Conservation (phyloP, 2,888 invertebrate species). For the Belgica antarctica region DNA sequence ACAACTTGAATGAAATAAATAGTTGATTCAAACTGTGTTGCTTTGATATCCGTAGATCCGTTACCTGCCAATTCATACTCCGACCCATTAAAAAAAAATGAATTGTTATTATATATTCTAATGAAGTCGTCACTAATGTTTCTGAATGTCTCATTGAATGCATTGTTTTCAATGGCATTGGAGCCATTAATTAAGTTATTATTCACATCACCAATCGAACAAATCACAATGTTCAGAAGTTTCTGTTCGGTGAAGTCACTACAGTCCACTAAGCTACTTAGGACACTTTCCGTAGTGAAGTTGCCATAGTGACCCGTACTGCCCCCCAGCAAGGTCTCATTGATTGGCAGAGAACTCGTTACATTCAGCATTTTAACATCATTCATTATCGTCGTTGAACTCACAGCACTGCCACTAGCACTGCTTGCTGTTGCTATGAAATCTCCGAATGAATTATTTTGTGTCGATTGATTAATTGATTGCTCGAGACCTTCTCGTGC, state of each 20-base stretch:
- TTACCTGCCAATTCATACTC: slow-evolving; percentile 43
- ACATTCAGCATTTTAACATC: slow-evolving; percentile 20
- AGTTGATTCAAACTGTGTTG: slow-evolving; percentile 47
- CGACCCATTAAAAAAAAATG: slow-evolving; percentile 18
- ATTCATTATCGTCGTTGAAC: background rate
- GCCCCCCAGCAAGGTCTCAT: background rate
- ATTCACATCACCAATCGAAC: slow-evolving; percentile 37
- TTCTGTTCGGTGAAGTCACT: slow-evolving; percentile 42
- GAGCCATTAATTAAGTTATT: slow-evolving; percentile 37
- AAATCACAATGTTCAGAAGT: slow-evolving; percentile 37
- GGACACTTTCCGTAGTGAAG: background rate
- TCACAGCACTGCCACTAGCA: background rate
- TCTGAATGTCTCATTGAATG: slow-evolving; percentile 35
- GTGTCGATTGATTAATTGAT: slow-evolving; percentile 32
- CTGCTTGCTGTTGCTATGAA: background rate
- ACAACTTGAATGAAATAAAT: slow-evolving; percentile 66
- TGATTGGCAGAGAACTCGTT: background rate
- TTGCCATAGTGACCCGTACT: background rate
- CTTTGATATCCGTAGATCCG: slow-evolving; percentile 21
- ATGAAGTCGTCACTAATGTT: slow-evolving; percentile 41
- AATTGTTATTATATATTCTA: slow-evolving; percentile 37
- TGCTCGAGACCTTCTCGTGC: slow-evolving; percentile 8
- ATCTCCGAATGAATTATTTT: background rate
- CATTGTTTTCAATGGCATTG: slow-evolving; percentile 26
- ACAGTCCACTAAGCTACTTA: slow-evolving; percentile 40